A percentile compares a stretch with the other conserved stretches of the same genome.
phyloP scores from a whole-genome alignment of 2,113 vertebrate species.

The Clarias magur region DNA sequence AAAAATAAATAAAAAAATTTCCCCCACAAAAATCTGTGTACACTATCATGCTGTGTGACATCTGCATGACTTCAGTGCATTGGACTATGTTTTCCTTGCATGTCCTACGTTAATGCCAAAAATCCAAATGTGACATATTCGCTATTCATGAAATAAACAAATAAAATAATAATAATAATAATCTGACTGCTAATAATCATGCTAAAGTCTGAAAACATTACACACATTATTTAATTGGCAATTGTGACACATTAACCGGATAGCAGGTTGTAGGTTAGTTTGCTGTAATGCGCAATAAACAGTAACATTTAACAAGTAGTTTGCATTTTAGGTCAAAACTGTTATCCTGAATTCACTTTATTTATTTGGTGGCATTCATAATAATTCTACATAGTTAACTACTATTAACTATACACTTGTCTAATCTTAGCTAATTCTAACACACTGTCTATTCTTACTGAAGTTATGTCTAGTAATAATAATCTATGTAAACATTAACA shows the following conservation, averaged over 20 bases:
- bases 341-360: background rate
- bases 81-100: background rate
- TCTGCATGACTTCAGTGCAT: background rate
- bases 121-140: background rate
- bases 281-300: background rate
- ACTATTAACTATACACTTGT: background rate
- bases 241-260: background rate
- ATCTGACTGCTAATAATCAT: background rate
- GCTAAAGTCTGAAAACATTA: background rate
- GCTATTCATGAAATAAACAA: background rate
- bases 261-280: background rate
- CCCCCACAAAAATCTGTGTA: background rate
- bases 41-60: background rate
- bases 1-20: background rate
- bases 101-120: background rate
- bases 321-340: background rate
- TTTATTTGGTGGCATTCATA: background rate
- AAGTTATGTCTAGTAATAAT: background rate
- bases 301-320: background rate
- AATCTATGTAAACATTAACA: background rate
- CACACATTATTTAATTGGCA: background rate
- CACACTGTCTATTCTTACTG: too few relatives aligned
- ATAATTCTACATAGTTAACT: background rate
- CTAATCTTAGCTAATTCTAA: too few relatives aligned
- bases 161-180: background rate